Evolutionary conservation across 2,888 invertebrate genomes (phyloP).

Genomic region (Schizotus pectinicornis): DNA sequence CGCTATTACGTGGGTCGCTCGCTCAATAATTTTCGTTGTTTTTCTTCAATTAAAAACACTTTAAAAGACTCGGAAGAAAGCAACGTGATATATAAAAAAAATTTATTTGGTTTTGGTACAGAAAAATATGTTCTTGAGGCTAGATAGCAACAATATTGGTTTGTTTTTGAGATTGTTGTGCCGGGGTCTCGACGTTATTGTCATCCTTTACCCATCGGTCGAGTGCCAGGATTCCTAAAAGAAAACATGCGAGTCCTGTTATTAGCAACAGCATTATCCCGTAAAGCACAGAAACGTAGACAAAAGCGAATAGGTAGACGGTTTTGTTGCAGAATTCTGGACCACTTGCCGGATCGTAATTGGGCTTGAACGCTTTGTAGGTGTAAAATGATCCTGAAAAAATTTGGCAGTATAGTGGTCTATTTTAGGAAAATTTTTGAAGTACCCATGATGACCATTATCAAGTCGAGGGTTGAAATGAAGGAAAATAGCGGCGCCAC

Average conservation of each 20-base stretch:
- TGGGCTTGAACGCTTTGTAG: slow-evolving; percentile 47
- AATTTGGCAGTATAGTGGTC: not conserved
- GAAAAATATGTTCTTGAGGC: too few species aligned
- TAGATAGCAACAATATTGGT: not conserved
- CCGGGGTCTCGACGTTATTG: slow-evolving; percentile 3
- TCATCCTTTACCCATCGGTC: slow-evolving; percentile 3
- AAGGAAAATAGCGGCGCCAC: slow-evolving; percentile 11
- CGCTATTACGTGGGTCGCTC: slow-evolving; percentile 5
- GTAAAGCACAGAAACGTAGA: slow-evolving; percentile 42
- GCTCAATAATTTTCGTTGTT: not conserved
- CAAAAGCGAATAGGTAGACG: slow-evolving; percentile 48
- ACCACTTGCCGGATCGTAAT: slow-evolving; percentile 36
- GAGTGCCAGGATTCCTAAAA: slow-evolving; percentile 4
- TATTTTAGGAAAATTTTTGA: not conserved
- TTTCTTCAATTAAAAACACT: not conserved
- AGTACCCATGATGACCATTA: slow-evolving; percentile 11
- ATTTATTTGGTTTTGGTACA: too few species aligned
- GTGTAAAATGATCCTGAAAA: slow-evolving; percentile 50
- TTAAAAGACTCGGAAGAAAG: too few species aligned
- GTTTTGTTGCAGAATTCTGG: slow-evolving; percentile 47
- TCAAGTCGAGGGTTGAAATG: slow-evolving; percentile 12
- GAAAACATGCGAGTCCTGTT: slow-evolving; percentile 6
- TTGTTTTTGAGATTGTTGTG: slow-evolving; percentile 5
- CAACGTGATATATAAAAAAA: too few species aligned
- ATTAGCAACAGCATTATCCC: slow-evolving; percentile 25